Base-by-base conservation (phyloP, 2,888 invertebrate species). In the Synergus gifuensis region DNA sequence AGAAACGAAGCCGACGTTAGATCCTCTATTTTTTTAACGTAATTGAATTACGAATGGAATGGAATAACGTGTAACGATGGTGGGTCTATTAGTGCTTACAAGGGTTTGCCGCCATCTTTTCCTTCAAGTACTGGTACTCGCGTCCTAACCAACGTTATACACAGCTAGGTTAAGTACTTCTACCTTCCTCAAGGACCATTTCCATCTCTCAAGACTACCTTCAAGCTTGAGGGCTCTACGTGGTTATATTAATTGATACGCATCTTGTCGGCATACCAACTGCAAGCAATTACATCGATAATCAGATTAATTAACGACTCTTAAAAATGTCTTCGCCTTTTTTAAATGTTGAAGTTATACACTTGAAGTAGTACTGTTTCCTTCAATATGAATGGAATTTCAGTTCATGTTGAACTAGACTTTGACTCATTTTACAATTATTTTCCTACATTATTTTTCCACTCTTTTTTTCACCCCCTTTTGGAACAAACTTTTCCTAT, bases 231-330 rank as follows among this genome's bases (percentile, higher is more conserved):
- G 67, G 46, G 67, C 67, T 44, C 67, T 12, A 67, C 67, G 62
- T 64, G 54, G 83, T 85, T 83, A 84, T 87, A 84, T 87, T 85
- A 86, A 88, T 88, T 86, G 82, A 86, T 85, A 86, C 79, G 84
- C 83, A 85, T 88, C 82, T 85, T 80, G 22, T 81, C 64, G 62
- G 67, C n/a, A 36, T 81, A 64, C 54, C 80, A 81, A 69, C 77
- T 78, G 78, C 83, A 81, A 79, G 78, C 82, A 85, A 84, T 87
- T 83, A 85, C 78, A 78, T 78, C 82, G 83, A 87, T 87, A 87
- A 88, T 86, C 83, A 86, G 85, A 88, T 87, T 86, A 88, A 89
- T 88, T 86, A 86, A 84, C 81, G 76, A n/a, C 36, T 46, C 28
- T 54, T 79, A 60, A 82, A 78, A 79, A 76, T 76, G 67, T 49